Evolutionary conservation across 2,888 invertebrate genomes (phyloP).

Genomic region (Troglohyphantes excavatus): DNA sequence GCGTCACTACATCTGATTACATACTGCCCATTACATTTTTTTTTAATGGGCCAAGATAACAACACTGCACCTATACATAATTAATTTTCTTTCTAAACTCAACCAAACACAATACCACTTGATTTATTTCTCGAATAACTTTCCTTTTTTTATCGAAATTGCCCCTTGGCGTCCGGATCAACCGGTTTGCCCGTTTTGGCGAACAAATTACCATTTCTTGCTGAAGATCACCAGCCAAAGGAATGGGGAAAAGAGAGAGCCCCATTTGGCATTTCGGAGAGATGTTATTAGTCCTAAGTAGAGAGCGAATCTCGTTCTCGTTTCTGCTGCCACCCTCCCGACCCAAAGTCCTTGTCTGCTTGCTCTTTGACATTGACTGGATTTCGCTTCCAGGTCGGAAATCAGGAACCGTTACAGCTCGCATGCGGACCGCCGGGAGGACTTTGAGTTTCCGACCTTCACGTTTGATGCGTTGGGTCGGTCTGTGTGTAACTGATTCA

Average conservation of each 20-base stretch:
- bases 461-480: background rate
- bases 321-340: slow-evolving; percentile 28
- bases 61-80: too few species aligned
- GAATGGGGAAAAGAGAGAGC: slow-evolving; percentile 31
- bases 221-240: background rate
- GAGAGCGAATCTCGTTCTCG: background rate
- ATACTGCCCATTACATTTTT: too few species aligned
- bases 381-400: slow-evolving; percentile 4
- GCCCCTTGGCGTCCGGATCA: background rate
- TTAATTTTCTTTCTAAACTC: too few species aligned
- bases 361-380: slow-evolving; percentile 55
- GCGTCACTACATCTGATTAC: too few species aligned
- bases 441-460: slow-evolving; percentile 6
- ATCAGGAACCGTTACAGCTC: slow-evolving; percentile 45
- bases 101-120: too few species aligned
- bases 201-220: too few species aligned
- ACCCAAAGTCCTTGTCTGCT: slow-evolving; percentile 34
- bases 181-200: background rate
- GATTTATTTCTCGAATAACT: background rate
- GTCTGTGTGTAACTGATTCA: too few species aligned
- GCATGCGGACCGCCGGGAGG: background rate
- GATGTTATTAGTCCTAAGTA: slow-evolving; percentile 13
- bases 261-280: background rate
- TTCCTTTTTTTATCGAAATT: background rate
- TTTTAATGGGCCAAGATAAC: too few species aligned